A percentile compares a stretch with the other conserved stretches of the same genome.
phyloP scores from a whole-genome alignment of 2,797 vertebrate genomes.

The Enteromius treurensis region DNA sequence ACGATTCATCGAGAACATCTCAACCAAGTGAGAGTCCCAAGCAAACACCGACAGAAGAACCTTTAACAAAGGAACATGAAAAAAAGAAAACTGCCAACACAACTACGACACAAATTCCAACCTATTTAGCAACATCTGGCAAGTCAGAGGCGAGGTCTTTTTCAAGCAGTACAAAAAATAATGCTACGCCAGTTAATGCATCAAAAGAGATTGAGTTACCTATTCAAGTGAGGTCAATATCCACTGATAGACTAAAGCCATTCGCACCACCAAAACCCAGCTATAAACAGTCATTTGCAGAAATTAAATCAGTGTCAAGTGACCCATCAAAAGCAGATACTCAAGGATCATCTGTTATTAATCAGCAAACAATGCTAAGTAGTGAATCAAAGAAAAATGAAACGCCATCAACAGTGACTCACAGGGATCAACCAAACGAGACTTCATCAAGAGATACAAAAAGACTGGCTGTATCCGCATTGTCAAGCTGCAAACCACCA shows the following conservation, averaged over 20 bases:
- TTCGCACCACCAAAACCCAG: slow-evolving; percentile 76
- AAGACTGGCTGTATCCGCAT: slow-evolving; percentile 74
- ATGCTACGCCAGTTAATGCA: slow-evolving; percentile 54
- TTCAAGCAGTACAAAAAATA: slow-evolving; percentile 46
- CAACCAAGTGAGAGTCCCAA: slow-evolving; percentile 16
- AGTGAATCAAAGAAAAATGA: slow-evolving; percentile 69
- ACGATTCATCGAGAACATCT: slow-evolving; percentile 12
- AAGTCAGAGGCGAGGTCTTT: slow-evolving; percentile 48
- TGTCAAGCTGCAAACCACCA: slow-evolving; percentile 76
- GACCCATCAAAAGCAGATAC: slow-evolving; percentile 64
- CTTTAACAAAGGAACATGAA: slow-evolving; percentile 57
- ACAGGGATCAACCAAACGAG: slow-evolving; percentile 73
- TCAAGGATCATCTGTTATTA: slow-evolving; percentile 53
- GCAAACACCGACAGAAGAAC: slow-evolving; percentile 7
- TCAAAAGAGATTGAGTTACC: slow-evolving; percentile 75
- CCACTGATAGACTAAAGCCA: slow-evolving; percentile 75
- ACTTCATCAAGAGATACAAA: slow-evolving; percentile 67
- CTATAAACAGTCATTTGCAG: slow-evolving; percentile 76
- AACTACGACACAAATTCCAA: slow-evolving; percentile 37
- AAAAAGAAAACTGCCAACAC: slow-evolving; percentile 50
- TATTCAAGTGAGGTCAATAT: slow-evolving; percentile 80
- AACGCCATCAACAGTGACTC: slow-evolving; percentile 71
- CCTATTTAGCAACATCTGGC: slow-evolving; percentile 38
- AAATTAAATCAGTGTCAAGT: slow-evolving; percentile 66
- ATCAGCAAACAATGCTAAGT: slow-evolving; percentile 55